Evolutionary conservation across 1,140 invertebrate species (phyloP).

Genomic region (Galleria mellonella): DNA sequence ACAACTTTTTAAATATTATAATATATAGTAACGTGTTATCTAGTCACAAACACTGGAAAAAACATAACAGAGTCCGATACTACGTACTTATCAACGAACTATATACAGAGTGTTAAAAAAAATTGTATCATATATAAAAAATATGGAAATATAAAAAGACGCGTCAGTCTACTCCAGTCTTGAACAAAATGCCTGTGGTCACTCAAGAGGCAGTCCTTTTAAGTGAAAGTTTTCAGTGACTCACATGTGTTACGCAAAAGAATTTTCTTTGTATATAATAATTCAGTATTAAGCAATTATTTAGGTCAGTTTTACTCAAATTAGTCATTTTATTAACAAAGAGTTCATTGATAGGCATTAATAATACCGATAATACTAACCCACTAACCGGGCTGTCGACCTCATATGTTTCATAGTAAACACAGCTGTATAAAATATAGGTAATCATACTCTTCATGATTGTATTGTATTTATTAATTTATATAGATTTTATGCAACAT

Average conservation of each 20-base stretch:
- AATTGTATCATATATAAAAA: not conserved
- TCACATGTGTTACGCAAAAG: conserved; percentile 19
- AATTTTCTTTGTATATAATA: conserved; percentile 11
- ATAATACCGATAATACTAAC: conserved; percentile 1
- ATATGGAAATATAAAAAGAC: not conserved
- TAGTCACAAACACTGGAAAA: not conserved
- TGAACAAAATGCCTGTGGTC: conserved; percentile 7
- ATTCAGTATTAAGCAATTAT: conserved; percentile 5
- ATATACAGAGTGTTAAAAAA: conserved; percentile 16
- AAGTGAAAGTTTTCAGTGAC: conserved; percentile 41
- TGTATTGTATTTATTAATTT: too few species aligned
- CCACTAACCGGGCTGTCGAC: not conserved
- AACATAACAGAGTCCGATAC: not conserved
- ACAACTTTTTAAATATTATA: too few species aligned
- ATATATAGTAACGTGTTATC: not conserved
- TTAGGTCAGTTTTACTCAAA: conserved; percentile 16
- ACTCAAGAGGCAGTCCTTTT: conserved; percentile 21
- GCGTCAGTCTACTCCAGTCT: not conserved
- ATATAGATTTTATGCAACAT: too few species aligned
- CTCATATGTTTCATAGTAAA: conserved; percentile 1
- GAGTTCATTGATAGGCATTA: conserved; percentile 1
- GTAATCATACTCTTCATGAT: too few species aligned
- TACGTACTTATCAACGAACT: conserved; percentile 4
- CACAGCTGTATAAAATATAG: conserved; percentile 2
- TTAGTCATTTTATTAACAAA: conserved; percentile 37